Evolutionary conservation across 1,140 invertebrate genomes (phyloP), one percentile per base, ranked within the genome.

Genomic region (Bombus affinis): DNA sequence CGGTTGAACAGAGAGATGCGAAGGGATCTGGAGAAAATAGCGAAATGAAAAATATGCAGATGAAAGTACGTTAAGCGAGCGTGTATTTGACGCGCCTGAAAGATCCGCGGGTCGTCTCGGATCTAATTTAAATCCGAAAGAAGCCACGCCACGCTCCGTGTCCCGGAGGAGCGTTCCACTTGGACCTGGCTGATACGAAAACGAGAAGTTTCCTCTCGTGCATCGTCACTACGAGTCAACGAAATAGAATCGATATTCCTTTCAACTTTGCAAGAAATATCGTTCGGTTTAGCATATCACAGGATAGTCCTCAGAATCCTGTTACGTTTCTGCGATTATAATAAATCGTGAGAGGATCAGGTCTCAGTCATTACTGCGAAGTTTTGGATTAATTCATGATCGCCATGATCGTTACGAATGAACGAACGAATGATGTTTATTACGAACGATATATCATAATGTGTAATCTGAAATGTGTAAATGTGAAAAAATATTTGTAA

Each of bases 81-180:
- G 44, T 83, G 81, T 76, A 59, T 83, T 83, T 76, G 80, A 81
- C 80, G 80, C 70, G 70, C 42, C 53, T 44, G 59, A 66, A 39
- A 59, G 81, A 83, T 75, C 57, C 57, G 15, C 35, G 44, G 2
- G 35, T 25, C 53, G 80, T 44, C 80, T 44, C 53, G 70, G 32
- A 72, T 83, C 81, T 83, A 83, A 77, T 77, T 83, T 83, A 77
- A 83, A 83, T 83, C 81, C 28, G 65, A 83, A 83, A 77, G 81
- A 83, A 68, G 13, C 74, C 28, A 77, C 59, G 39, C 65, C 76
- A 13, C 18, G n/a, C 47, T 32, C 22, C n/a, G 62, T 15, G n/a
- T 80, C 77, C 65, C 77, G 5, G 8, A 2, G 77, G 77, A 37
- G 44, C 22, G 62, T 6, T 62, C 47, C 15, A 42, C 70, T 44